Evolutionary conservation across 2,113 vertebrate genomes (phyloP).

Genomic region (Ictidomys tridecemlineatus): DNA sequence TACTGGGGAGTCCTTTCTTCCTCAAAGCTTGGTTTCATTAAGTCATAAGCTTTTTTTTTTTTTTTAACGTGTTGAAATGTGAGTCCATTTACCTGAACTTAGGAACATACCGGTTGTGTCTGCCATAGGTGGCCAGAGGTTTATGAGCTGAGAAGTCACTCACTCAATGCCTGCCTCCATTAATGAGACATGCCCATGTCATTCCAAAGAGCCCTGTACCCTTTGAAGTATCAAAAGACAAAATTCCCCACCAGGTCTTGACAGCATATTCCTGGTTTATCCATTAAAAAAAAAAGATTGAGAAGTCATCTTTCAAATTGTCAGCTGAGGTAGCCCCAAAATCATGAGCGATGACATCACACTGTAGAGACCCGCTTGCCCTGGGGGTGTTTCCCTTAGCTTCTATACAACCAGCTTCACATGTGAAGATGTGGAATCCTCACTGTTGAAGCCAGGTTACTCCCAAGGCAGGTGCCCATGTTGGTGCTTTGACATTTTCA

Average conservation of each 20-base stretch:
- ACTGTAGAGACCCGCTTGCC: neutral
- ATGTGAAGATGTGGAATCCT: neutral
- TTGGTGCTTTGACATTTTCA: neutral
- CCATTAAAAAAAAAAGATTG: neutral
- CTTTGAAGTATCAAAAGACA: slow-evolving; percentile 50
- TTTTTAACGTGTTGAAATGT: neutral
- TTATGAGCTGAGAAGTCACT: neutral
- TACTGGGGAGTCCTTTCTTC: neutral
- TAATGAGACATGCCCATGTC: neutral
- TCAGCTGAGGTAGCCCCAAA: neutral
- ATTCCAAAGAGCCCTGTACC: neutral
- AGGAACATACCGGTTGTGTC: neutral
- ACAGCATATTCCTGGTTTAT: neutral
- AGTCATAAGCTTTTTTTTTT: slow-evolving; percentile 1
- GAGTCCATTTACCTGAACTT: neutral
- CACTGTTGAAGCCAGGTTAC: neutral
- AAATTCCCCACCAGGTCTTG: neutral
- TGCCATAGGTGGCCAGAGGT: neutral
- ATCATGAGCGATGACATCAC: neutral
- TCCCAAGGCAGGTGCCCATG: neutral
- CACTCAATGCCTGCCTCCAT: neutral
- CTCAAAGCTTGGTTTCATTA: neutral
- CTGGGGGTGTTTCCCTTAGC: rapidly evolving
- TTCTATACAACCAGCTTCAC: neutral
- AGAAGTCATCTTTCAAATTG: neutral